Base-by-base conservation (phyloP, 2,797 vertebrate genomes). In the Gorsachius magnificus region DNA sequence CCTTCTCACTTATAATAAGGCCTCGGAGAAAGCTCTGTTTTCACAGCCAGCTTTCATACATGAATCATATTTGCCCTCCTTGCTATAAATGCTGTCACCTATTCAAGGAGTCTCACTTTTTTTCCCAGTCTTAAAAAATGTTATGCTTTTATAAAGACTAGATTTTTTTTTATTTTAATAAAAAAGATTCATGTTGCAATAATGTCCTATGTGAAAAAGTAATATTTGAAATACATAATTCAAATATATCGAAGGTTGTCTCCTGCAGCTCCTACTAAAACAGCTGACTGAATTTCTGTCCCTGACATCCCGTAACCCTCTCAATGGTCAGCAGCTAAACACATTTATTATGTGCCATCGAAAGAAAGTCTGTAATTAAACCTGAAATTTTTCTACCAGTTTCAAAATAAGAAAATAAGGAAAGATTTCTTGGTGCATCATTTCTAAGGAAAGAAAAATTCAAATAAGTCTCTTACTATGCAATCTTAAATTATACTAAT, bases 131-230 rank as follows among this genome's bases (percentile, higher is more conserved):
- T 93, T 94, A 78, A 79, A 90, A 93, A 87, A 43, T 87, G 35
- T 83, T 94, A 83, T 56, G 46, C 50, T 92, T 92, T 90, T 71
- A 87, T 53, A 78, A 91, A 93, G 35, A 68, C 41, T 29, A 84
- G 56, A 54, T 86, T 95, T 96, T 96, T 45, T 46, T 97, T 94
- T 71, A 70, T 97, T 95, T 87, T 94, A 96, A 91, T 90, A 90
- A 91, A 89, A 95, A 77, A 82, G 66, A 78, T 83, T 93, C 75
- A 94, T 94, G 50, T 79, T 68, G 29, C 88, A 94, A 77, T 96
- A 89, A 97, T 80, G 16, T 89, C 80, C 35, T 88, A 21, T 81
- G 70, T 80, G 91, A 93, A 94, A 94, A 83, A 92, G 82, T n/a
- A 79, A 56, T 63, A 79, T 69, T 91, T 95, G 70, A 91, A 88